A percentile compares a stretch with the other conserved stretches of the same genome.
phyloP scores from a whole-genome alignment of 2,113 vertebrate species.

The Hassar affinis region DNA sequence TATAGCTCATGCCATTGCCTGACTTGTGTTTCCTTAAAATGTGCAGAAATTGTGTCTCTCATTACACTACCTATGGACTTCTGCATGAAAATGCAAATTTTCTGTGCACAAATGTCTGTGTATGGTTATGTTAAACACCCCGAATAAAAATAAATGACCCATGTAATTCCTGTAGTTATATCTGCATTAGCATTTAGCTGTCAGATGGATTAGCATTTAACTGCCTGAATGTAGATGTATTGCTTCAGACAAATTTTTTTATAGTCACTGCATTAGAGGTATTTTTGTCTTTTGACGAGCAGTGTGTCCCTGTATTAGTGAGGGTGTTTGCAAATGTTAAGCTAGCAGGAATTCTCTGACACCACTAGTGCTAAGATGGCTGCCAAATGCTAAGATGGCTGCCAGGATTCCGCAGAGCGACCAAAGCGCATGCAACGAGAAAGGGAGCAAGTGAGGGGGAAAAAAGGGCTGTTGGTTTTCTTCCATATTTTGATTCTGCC shows the following conservation, averaged over 20 bases:
- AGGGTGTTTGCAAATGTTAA: conserved; percentile 63
- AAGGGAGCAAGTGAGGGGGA: conserved; percentile 56
- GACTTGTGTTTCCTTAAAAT: not conserved
- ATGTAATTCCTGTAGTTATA: not conserved
- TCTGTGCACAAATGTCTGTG: not conserved
- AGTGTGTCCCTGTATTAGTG: conserved; percentile 56
- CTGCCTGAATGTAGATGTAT: not conserved
- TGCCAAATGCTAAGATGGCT: conserved; percentile 95
- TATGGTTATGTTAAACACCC: not conserved
- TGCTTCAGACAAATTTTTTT: not conserved
- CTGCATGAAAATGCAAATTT: not conserved
- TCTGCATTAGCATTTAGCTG: conserved; percentile 32
- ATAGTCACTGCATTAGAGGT: not conserved
- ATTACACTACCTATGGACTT: not conserved
- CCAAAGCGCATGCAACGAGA: conserved; percentile 61
- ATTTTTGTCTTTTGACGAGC: conserved; percentile 62
- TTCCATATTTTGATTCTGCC: conserved; percentile 43
- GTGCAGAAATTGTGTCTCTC: not conserved
- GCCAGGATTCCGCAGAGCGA: conserved; percentile 81
- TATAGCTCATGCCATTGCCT: not conserved
- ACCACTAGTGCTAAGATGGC: conserved; percentile 90
- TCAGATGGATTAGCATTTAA: conserved; percentile 10
- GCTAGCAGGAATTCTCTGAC: conserved; percentile 76
- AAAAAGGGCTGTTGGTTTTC: conserved; percentile 48
- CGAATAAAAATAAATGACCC: not conserved